Conservation (phyloP, 2,888 invertebrate species). For the Agrochola circellaris region DNA sequence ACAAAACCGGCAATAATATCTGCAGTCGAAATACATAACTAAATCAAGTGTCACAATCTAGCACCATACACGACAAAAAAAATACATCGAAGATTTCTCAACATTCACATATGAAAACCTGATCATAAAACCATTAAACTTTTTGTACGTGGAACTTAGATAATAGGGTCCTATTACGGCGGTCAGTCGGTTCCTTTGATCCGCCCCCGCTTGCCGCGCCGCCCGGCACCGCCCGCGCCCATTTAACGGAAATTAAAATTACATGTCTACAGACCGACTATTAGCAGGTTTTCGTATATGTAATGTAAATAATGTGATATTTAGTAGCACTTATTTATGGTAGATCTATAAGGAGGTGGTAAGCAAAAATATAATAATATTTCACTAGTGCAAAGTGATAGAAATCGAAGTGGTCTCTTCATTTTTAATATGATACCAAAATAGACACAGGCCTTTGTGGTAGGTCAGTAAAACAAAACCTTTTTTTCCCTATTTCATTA, state of each 20-base stretch:
- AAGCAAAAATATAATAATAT: neutral
- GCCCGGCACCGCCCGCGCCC: conserved; percentile 63
- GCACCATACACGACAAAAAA: neutral
- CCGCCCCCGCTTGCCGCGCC: conserved; percentile 64
- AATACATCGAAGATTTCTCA: neutral
- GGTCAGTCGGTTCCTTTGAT: conserved; percentile 81
- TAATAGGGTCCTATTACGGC: conserved; percentile 71
- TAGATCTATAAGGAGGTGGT: neutral
- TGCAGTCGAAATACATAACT: neutral
- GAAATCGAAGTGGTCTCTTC: neutral
- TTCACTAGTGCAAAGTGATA: neutral
- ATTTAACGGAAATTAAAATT: conserved; percentile 83
- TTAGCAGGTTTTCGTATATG: conserved; percentile 45
- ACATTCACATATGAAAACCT: conserved; percentile 8
- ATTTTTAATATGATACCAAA: neutral
- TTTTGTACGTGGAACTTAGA: conserved; percentile 63
- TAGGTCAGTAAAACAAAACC: neutral
- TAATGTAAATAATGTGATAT: conserved; percentile 35
- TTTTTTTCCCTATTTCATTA: neutral
- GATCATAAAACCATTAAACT: conserved; percentile 53
- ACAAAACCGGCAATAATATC: neutral
- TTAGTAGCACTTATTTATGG: conserved; percentile 8
- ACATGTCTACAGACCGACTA: conserved; percentile 68
- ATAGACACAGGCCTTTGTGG: neutral
- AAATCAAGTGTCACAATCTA: neutral